These are phyloP conservation scores for Galerucella calmariensis DNA, from an alignment of 2,888 invertebrate species.

Conservation along the genomic window DNA sequence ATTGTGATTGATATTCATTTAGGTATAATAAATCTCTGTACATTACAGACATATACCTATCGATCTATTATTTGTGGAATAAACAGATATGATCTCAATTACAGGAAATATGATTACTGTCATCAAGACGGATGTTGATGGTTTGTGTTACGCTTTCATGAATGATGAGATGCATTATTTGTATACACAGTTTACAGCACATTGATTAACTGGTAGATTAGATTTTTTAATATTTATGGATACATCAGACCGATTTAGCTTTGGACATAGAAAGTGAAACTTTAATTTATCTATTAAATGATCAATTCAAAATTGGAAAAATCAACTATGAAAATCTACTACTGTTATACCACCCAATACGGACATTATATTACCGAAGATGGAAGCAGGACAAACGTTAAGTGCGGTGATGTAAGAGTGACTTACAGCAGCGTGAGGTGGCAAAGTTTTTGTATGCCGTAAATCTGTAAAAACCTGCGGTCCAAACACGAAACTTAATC, in stretches of 20 bases:
- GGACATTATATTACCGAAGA: no score
- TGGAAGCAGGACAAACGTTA: no score
- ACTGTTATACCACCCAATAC: no score
- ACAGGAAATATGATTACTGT: constrained; percentile 27
- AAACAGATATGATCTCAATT: constrained; percentile 26
- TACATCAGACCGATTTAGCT: background rate
- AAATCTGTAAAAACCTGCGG: no score
- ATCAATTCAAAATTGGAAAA: no score
- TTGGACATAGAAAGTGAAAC: background rate
- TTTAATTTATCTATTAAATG: background rate
- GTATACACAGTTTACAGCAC: constrained; percentile 3
- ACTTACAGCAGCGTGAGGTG: no score
- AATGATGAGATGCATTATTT: constrained; percentile 29
- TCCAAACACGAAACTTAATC: no score
- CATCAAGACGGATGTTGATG: constrained; percentile 33
- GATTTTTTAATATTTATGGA: constrained; percentile 14
- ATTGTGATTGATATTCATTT: constrained; percentile 1
- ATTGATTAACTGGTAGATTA: constrained; percentile 27
- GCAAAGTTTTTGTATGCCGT: no score
- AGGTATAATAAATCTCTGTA: background rate
- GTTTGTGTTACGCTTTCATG: constrained; percentile 20
- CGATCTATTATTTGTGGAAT: constrained; percentile 15
- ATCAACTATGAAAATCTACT: no score
- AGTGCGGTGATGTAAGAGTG: no score
- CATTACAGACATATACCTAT: background rate